Base-by-base conservation (phyloP, 2,888 invertebrate species). In the Glaucopsyche alexis region DNA sequence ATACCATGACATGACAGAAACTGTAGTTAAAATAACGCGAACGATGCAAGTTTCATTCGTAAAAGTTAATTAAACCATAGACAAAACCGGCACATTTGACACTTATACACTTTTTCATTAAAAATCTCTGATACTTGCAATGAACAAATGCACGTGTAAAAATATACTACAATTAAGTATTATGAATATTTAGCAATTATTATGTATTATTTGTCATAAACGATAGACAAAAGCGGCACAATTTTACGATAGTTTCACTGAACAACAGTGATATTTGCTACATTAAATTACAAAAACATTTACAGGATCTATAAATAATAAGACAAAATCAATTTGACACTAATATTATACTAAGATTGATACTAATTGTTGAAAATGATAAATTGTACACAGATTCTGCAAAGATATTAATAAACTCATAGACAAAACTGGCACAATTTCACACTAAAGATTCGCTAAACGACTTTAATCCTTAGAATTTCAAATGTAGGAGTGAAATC, bases 381-480 rank as follows among this genome's bases (percentile, higher is more conserved):
- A 29, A 29, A 29, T 29, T 29, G 29, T 29, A 29, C 29, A 29
- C 29, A 2, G 29, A 29, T 29, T 29, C 29, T 42, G 42, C 42
- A 7, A 11, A 47, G 9, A 5, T 47, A 47, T 13, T 13, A 1
- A 11, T 47, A 8, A 47, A 0, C 7, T 3, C 13, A 65, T 13
- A 16, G 16, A 65, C 0, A 65, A 38, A 13, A 38, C 47, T 9
- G 11, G 38, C 64, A 38, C 64, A 47, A 13, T 11, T 65, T 38
- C 5, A 65, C 60, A 60, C 60, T 8, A 19, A 11, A 40, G 29
- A 40, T 65, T 65, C 49, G 49, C 69, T 49, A 49, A 69, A 13
- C 29, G 29, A 45, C 29, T n/a, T 29, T 47, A 82, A 89, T 92
- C 91, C 92, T 93, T 91, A 91, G 92, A 93, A 29, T 29, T 29